Evolutionary conservation across 2,113 vertebrate species (phyloP).

Genomic region (Calcarius ornatus): DNA sequence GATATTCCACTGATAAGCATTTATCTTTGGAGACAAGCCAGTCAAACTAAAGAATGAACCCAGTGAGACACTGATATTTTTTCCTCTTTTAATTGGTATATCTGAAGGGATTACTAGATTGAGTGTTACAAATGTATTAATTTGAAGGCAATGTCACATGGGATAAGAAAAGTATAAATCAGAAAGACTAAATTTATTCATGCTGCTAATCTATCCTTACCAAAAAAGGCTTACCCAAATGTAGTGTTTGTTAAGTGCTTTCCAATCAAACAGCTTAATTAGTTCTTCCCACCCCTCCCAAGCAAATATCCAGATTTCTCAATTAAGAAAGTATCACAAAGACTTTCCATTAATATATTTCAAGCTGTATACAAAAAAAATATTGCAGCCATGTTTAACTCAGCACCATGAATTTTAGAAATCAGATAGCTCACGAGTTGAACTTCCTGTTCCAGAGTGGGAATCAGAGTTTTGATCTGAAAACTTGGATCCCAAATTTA

Average conservation of each 20-base stretch:
- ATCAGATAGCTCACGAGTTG: conserved; percentile 61
- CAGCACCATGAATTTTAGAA: conserved; percentile 11
- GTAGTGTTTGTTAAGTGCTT: not conserved
- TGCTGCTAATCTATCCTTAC: not conserved
- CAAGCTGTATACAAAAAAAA: not conserved
- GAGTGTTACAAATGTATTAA: not conserved
- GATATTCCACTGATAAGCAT: not conserved
- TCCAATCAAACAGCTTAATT: not conserved
- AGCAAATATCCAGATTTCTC: not conserved
- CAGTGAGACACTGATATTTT: not conserved
- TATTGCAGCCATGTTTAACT: not conserved
- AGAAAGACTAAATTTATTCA: not conserved
- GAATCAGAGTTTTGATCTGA: conserved; percentile 46
- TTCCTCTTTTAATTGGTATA: not conserved
- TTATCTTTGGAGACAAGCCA: not conserved
- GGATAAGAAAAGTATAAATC: not conserved
- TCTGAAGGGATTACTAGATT: not conserved
- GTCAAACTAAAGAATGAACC: not conserved
- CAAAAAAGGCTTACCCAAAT: not conserved
- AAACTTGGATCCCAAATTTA: conserved; percentile 45
- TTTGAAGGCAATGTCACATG: not conserved
- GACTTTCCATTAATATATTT: not conserved
- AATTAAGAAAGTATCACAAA: not conserved
- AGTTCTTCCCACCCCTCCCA: not conserved
- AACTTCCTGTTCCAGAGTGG: conserved; percentile 12